These are phyloP conservation scores for Sternarchorhynchus goeldii DNA, from an alignment of 2,797 vertebrate species.

Conservation along the genomic window DNA sequence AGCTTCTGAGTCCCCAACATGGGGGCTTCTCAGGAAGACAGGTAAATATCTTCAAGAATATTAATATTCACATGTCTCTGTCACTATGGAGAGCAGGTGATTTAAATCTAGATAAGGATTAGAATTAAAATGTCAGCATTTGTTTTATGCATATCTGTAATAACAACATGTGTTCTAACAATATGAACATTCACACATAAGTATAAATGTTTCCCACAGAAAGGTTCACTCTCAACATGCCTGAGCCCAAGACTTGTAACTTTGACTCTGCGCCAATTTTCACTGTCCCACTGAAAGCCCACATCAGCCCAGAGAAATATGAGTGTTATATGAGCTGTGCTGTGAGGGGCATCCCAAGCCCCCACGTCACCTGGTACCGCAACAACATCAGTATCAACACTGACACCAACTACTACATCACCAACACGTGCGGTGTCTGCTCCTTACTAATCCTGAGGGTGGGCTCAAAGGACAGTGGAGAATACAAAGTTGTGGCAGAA, in stretches of 20 bases:
- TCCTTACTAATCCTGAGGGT: conserved; percentile 82
- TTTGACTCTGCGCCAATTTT: conserved; percentile 77
- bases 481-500: conserved; percentile 80
- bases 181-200: too few relatives aligned
- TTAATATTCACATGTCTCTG: not conserved
- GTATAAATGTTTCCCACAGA: conserved; percentile 40
- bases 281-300: conserved; percentile 78
- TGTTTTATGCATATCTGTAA: too few relatives aligned
- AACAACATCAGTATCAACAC: conserved; percentile 78
- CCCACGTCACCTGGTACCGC: conserved; percentile 84
- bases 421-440: conserved; percentile 85
- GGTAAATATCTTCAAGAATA: conserved; percentile 65
- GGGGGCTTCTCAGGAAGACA: conserved; percentile 75
- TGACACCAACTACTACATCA: conserved; percentile 78
- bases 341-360: conserved; percentile 78
- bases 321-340: conserved; percentile 90
- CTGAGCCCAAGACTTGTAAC: conserved; percentile 62
- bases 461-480: conserved; percentile 75
- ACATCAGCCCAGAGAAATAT: conserved; percentile 76
- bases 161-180: too few relatives aligned
- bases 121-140: too few relatives aligned
- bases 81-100: too few relatives aligned
- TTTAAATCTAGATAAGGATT: too few relatives aligned
- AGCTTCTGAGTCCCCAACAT: conserved; percentile 80
- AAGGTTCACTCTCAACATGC: conserved; percentile 61